phyloP scores from a whole-genome alignment of 2,888 invertebrate genomes.

The Nycteola revayana region DNA sequence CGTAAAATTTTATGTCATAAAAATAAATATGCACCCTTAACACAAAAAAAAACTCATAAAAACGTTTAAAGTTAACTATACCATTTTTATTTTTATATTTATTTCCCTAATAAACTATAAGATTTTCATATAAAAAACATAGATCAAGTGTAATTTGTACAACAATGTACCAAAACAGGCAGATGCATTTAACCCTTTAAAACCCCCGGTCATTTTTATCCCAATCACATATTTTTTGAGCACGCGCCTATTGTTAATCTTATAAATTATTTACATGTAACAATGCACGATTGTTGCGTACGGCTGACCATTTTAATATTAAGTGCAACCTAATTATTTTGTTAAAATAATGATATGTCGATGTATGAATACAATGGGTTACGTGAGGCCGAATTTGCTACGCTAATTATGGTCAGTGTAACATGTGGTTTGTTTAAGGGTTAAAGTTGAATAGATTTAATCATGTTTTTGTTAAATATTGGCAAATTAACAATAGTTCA shows the following conservation, averaged over 20 bases:
- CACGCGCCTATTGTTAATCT: conserved; percentile 62
- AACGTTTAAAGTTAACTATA: too few relatives aligned
- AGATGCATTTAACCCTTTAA: conserved; percentile 54
- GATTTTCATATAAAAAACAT: conserved; percentile 23
- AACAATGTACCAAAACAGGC: conserved; percentile 26
- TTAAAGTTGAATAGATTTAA: too few relatives aligned
- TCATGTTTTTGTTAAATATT: too few relatives aligned
- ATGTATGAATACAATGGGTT: conserved; percentile 37
- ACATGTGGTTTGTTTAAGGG: conserved; percentile 26
- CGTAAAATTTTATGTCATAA: too few relatives aligned
- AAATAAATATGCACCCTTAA: too few relatives aligned
- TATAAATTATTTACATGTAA: conserved; percentile 55
- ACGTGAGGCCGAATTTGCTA: conserved; percentile 42
- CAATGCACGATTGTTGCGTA: conserved; percentile 52
- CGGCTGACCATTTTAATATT: conserved; percentile 59
- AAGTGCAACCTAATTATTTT: conserved; percentile 63
- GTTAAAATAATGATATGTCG: conserved; percentile 66
- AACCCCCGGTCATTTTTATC: conserved; percentile 37
- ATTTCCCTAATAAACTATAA: conserved; percentile 29
- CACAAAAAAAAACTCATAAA: too few relatives aligned
- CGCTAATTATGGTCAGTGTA: conserved; percentile 45
- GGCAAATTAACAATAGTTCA: too few relatives aligned
- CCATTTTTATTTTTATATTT: conserved; percentile 17
- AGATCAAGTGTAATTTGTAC: conserved; percentile 27
- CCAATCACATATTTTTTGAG: conserved; percentile 47